phyloP scores from a whole-genome alignment of 2,797 vertebrate species.

The Crypturellus tataupa region DNA sequence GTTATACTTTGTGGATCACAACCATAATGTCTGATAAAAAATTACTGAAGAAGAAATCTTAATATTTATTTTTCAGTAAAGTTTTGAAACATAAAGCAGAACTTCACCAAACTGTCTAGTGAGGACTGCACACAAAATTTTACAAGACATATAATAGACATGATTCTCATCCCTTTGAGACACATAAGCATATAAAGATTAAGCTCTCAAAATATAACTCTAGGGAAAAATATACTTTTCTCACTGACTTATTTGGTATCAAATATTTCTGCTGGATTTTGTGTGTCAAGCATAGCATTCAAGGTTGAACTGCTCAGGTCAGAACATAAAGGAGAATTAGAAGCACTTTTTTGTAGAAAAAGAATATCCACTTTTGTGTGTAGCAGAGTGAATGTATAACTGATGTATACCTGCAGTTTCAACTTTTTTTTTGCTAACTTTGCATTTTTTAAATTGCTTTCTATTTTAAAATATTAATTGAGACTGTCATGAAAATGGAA shows the following conservation, averaged over 20 bases:
- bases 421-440: neutral
- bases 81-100: neutral
- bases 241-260: neutral
- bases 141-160: neutral
- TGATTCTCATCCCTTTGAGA: neutral
- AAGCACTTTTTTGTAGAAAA: neutral
- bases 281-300: neutral
- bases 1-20: neutral
- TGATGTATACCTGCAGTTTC: neutral
- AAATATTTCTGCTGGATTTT: neutral
- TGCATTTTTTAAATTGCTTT: neutral
- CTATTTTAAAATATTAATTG: neutral
- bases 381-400: neutral
- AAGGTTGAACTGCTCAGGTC: neutral
- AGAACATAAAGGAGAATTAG: neutral
- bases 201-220: neutral
- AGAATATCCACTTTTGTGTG: neutral
- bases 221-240: neutral
- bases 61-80: slow-evolving; percentile 20
- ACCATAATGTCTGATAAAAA: slow-evolving; percentile 12
- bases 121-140: neutral
- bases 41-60: neutral
- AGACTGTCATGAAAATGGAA: neutral
- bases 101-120: neutral
- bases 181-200: neutral